A percentile compares a stretch with the other conserved stretches of the same genome.
phyloP scores from a whole-genome alignment of 2,797 vertebrate genomes.

The Poliocrania exsul region DNA sequence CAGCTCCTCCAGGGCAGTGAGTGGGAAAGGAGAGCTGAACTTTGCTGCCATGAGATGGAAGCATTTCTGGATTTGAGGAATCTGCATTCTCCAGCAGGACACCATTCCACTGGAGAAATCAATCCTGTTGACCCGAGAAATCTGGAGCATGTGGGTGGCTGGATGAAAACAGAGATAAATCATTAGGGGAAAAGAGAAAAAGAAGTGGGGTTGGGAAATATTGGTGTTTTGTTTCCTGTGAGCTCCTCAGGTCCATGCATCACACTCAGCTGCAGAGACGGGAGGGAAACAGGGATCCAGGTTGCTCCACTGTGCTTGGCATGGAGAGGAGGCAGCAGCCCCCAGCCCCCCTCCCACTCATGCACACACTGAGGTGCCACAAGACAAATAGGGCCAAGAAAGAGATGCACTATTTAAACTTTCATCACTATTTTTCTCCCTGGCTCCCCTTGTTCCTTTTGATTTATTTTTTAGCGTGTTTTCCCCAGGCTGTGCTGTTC shows the following conservation, averaged over 20 bases:
- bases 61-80: neutral
- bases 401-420: conserved; percentile 58
- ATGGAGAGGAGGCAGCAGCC: neutral
- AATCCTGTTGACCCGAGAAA: neutral
- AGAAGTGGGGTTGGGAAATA: neutral
- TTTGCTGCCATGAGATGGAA: neutral
- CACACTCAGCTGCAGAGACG: neutral
- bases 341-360: neutral
- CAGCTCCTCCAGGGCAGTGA: neutral
- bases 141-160: fast-evolving
- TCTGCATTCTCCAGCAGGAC: neutral
- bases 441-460: conserved; percentile 7
- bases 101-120: neutral
- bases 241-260: neutral
- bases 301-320: neutral
- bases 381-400: conserved; percentile 18
- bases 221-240: neutral
- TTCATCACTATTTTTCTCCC: conserved; percentile 24
- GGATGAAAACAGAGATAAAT: neutral
- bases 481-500: neutral
- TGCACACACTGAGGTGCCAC: neutral
- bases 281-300: neutral
- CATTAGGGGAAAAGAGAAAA: fast-evolving
- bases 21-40: neutral
- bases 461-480: conserved; percentile 35